Conservation (phyloP, 2,113 vertebrate species). For the Cyprinodon tularosa region DNA sequence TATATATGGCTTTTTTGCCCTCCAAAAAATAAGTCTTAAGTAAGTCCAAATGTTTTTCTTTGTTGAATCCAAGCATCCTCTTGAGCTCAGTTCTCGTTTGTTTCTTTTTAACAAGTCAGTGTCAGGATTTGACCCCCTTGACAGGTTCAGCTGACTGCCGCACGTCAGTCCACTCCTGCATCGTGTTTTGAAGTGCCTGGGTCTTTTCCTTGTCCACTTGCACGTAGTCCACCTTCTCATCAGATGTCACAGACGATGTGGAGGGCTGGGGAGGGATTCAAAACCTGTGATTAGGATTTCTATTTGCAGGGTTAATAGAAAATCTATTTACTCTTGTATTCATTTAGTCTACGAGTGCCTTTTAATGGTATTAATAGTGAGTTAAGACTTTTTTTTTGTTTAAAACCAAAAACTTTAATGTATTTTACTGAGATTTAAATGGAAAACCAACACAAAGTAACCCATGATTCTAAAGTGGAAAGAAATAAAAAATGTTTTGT, state of each 20-base stretch:
- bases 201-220: constrained; percentile 99
- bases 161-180: constrained; percentile 99
- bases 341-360: neutral
- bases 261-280: constrained; percentile 84
- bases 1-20: constrained; percentile 73
- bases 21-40: constrained; percentile 34
- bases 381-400: neutral
- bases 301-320: neutral
- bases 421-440: too few relatives aligned
- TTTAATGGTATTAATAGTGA: neutral
- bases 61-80: constrained; percentile 33
- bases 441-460: too few relatives aligned
- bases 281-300: constrained; percentile 11
- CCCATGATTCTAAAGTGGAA: too few relatives aligned
- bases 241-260: constrained; percentile 92
- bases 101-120: constrained; percentile 39
- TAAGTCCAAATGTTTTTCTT: constrained; percentile 43
- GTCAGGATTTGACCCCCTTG: constrained; percentile 89
- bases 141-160: constrained; percentile 91
- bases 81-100: neutral
- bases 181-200: constrained; percentile 95
- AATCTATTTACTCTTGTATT: neutral
- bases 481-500: too few relatives aligned
- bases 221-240: constrained; percentile 98
- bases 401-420: neutral